Evolutionary conservation across 2,797 vertebrate genomes (phyloP).

Genomic region (Threskiornis aethiopicus): DNA sequence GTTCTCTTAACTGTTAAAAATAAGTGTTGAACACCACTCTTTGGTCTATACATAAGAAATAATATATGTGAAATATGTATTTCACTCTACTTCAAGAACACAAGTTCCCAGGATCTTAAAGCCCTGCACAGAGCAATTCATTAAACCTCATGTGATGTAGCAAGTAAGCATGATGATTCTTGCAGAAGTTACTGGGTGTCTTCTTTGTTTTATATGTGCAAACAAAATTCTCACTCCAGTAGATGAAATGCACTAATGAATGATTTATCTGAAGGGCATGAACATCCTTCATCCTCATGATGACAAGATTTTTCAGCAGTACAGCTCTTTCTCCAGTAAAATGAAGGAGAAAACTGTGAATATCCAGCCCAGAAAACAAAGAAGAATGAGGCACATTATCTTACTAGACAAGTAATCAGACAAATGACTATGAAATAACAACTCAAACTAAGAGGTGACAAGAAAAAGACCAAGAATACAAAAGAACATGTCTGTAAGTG

Average conservation of each 20-base stretch:
- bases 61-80: background rate
- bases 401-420: constrained; percentile 44
- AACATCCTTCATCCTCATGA: constrained; percentile 9
- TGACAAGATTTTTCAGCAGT: constrained; percentile 45
- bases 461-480: constrained; percentile 5
- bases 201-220: background rate
- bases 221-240: constrained; percentile 4
- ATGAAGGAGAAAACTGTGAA: background rate
- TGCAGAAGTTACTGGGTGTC: background rate
- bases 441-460: constrained; percentile 42
- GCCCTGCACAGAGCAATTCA: background rate
- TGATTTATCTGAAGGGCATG: constrained; percentile 34
- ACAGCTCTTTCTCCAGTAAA: background rate
- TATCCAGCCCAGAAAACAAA: background rate
- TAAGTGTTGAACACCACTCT: background rate
- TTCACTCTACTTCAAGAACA: background rate
- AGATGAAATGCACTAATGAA: background rate
- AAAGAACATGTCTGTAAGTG: background rate
- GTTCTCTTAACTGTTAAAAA: background rate
- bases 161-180: background rate
- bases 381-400: background rate
- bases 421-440: constrained; percentile 26
- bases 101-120: background rate
- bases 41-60: background rate
- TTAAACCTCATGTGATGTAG: background rate